Evolutionary conservation across 1,140 invertebrate genomes (phyloP), one percentile per base, ranked within the genome.

Genomic region (Drosophila takahashii): DNA sequence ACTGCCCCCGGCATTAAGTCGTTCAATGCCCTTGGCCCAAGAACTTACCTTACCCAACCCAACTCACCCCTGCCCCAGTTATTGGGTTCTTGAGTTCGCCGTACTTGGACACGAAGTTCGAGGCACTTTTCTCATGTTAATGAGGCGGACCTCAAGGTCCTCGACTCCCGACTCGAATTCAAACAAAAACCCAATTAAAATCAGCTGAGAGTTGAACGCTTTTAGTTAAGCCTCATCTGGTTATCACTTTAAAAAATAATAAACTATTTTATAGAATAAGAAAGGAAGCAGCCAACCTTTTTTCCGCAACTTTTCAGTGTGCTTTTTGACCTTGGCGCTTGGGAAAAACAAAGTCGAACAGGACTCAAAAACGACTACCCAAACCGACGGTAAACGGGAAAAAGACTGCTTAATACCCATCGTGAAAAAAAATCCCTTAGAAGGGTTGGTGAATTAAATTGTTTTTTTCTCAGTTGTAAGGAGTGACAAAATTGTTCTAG

Each of bases 151-250:
- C 47, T 22, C 37, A 72, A 52, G 58, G 69, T 60, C 50, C 57
- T 54, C 51, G 60, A 53, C 41, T 60, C 36, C 13, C 36, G 29
- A 15, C 36, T 29, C 18, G 32, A 29, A 26, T 26, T n/a, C 10
- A 41, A 27, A 15, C 26, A 26, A 26, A 64, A 75, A 52, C 29
- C 72, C 51, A 75, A 75, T 75, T 75, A 65, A 74, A 65, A 75
- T 56, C 26, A n/a, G 37, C 51, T 13, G 29, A 66, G 16, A 36
- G 62, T 8, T 13, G 22, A 36, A 2, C 13, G 29, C 15, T 11
- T 52, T 10, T 3, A 34, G 13, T 7, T 5, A 11, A 36, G 4
- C n/a, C 36, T n/a, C 9, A n/a, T 34, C 62, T 47, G 32, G 16
- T 37, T 47, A 45, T 56, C 41, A 54, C 39, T 69, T 70, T 47